phyloP scores from a whole-genome alignment of 2,888 invertebrate species.

The Hyppa rectilinea region DNA sequence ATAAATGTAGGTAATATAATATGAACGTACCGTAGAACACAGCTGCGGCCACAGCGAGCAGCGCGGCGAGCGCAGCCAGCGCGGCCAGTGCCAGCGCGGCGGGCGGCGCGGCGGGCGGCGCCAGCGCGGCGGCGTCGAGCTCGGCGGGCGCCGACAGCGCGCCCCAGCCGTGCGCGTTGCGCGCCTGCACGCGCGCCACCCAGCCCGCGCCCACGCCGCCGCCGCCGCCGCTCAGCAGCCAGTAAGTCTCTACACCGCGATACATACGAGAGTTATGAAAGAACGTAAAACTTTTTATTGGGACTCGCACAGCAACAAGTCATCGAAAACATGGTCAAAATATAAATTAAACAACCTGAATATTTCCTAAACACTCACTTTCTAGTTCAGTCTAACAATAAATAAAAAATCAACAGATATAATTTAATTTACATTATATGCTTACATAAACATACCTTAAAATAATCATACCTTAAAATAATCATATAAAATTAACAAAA shows the following conservation, averaged over 20 bases:
- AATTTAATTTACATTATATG: neutral
- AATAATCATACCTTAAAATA: conserved; percentile 1
- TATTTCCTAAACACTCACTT: neutral
- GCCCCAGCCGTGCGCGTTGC: conserved; percentile 96
- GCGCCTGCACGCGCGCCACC: conserved; percentile 94
- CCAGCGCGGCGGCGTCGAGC: conserved; percentile 75
- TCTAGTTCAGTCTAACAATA: neutral
- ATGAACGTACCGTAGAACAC: conserved; percentile 75
- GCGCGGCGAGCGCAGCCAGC: conserved; percentile 87
- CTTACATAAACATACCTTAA: neutral
- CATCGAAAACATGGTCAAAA: no score
- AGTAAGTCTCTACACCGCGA: conserved; percentile 92
- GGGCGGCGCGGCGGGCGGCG: conserved; percentile 76
- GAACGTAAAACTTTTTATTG: neutral
- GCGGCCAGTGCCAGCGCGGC: conserved; percentile 93
- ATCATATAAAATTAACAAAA: conserved; percentile 2
- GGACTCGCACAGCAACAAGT: no score
- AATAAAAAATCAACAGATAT: neutral
- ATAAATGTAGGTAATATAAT: neutral
- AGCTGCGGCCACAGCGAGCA: conserved; percentile 74
- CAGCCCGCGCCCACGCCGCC: conserved; percentile 92
- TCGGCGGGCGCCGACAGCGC: conserved; percentile 93
- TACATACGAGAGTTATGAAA: neutral
- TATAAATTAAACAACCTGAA: neutral
- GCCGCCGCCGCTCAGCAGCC: conserved; percentile 94